Percentiles rank a stretch among this genome's conserved stretches.
Evolutionary conservation across 2,888 invertebrate species (phyloP).

Genomic region (Isoperla grammatica): DNA sequence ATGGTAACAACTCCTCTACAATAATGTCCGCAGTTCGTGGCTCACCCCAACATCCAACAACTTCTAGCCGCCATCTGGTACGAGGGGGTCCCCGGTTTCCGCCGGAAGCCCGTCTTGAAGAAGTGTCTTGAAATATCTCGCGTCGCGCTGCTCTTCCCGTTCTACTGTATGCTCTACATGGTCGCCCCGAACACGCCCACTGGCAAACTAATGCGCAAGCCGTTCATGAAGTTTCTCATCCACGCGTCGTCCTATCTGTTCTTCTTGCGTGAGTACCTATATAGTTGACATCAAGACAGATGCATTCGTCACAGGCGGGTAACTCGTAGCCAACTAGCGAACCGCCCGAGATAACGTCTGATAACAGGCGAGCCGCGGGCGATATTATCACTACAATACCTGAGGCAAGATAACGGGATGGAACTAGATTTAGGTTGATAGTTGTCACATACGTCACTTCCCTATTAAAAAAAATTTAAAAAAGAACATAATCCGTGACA

Average conservation of each 20-base stretch:
- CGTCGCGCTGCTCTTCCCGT: constrained; percentile 78
- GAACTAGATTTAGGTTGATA: too few relatives aligned
- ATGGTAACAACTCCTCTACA: too few relatives aligned
- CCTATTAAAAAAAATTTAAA: too few relatives aligned
- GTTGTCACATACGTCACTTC: too few relatives aligned
- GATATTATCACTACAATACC: too few relatives aligned
- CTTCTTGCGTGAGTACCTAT: constrained; percentile 75
- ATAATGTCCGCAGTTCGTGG: constrained; percentile 69
- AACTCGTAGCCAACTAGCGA: too few relatives aligned
- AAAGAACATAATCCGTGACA: too few relatives aligned
- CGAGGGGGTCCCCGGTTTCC: constrained; percentile 90
- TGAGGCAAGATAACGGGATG: too few relatives aligned
- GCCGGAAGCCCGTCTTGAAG: constrained; percentile 68
- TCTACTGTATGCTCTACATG: constrained; percentile 82
- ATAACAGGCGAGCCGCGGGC: too few relatives aligned
- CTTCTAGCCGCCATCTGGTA: constrained; percentile 89
- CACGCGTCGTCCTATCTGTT: constrained; percentile 92
- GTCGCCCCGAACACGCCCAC: constrained; percentile 72
- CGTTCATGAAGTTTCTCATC: constrained; percentile 94
- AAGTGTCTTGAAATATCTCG: constrained; percentile 67
- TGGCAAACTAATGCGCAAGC: constrained; percentile 82
- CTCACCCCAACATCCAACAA: constrained; percentile 95
- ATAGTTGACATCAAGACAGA: background rate
- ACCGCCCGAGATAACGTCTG: background rate
- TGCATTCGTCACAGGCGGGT: too few relatives aligned